phyloP scores from a whole-genome alignment of 1,140 invertebrate species.

The Saxidomus purpurata region DNA sequence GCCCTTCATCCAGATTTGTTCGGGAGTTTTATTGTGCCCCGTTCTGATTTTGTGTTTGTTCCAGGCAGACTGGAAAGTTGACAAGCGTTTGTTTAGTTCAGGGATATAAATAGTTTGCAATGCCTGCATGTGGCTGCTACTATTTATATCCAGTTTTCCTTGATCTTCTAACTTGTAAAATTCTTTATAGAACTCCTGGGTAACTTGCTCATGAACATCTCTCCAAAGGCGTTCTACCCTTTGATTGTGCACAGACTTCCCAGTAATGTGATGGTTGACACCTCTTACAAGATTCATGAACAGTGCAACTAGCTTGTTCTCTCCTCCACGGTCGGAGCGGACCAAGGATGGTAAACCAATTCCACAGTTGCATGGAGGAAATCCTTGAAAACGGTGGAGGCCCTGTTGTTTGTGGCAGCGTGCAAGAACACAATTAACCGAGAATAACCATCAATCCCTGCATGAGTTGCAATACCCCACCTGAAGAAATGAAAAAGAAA shows the following conservation, averaged over 20 bases:
- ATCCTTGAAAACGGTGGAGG: slow-evolving; percentile 6
- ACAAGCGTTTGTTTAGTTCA: too few relatives aligned
- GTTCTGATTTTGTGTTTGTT: slow-evolving; percentile 41
- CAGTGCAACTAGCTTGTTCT: slow-evolving; percentile 66
- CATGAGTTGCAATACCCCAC: slow-evolving; percentile 72
- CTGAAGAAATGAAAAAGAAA: slow-evolving; percentile 19
- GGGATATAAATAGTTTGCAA: too few relatives aligned
- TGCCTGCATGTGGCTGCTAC: too few relatives aligned
- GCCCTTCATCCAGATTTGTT: slow-evolving; percentile 10
- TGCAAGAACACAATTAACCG: slow-evolving; percentile 65
- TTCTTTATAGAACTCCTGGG: slow-evolving; percentile 66
- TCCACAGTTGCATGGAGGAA: slow-evolving; percentile 26
- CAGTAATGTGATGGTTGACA: slow-evolving; percentile 42
- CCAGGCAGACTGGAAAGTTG: too few relatives aligned
- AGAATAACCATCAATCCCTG: slow-evolving; percentile 72
- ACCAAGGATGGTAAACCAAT: slow-evolving; percentile 68
- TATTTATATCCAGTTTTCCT: not conserved
- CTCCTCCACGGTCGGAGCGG: slow-evolving; percentile 65
- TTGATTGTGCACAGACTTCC: too few relatives aligned
- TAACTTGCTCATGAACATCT: slow-evolving; percentile 39
- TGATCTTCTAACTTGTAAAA: slow-evolving; percentile 63
- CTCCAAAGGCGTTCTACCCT: too few relatives aligned
- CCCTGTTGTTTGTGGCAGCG: slow-evolving; percentile 54
- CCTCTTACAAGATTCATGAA: slow-evolving; percentile 63
- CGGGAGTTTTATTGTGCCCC: slow-evolving; percentile 21